Base-by-base conservation (phyloP, 2,113 vertebrate species). In the Perca schrenkii region DNA sequence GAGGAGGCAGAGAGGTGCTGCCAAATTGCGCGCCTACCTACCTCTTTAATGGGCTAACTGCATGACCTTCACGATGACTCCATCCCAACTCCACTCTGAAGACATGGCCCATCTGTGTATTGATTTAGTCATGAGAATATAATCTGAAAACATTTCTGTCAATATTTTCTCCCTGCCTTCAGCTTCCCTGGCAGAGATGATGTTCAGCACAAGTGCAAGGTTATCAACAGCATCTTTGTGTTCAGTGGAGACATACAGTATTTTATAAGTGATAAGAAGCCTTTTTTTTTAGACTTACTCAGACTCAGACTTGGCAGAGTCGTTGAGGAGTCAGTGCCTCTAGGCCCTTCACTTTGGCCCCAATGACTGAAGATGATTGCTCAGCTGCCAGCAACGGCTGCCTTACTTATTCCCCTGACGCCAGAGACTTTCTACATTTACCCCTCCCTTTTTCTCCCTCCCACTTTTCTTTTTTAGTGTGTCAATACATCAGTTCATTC, bases 111-210 rank as follows among this genome's bases (percentile, higher is more conserved):
- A 83, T 92, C 88, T 87, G 88, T 74, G 86, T 92, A 94, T 94
- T 88, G 94, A 94, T 94, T 90, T 81, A 93, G 94, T 93, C 93
- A 89, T 84, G 94, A 93, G 90, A 93, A 90, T 88, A 92, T 93
- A 91, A 93, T 93, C 89, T 93, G 90, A 93, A 94, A 92, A 93
- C 90, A 92, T 88, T 88, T 84, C 86, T 84, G 92, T 94, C 93
- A 89, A 94, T 94, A 92, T 91, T 88, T 92, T 82, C 81, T 85
- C 65, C 60, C 89, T 83, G 86, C 77, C 76, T 89, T 87, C 67
- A 84, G 82, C 86, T 75, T 88, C 86, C 81, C 68, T 79, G 80
- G 83, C 87, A 86, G 90, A 82, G 88, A 89, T 76, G 91, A 80
- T 85, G 93, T 88, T 88, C 84, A 87, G 91, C 79, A 62, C 72